These are phyloP conservation scores for Drosophila diplacantha DNA, from an alignment of 2,888 invertebrate species.

Conservation along the genomic window DNA sequence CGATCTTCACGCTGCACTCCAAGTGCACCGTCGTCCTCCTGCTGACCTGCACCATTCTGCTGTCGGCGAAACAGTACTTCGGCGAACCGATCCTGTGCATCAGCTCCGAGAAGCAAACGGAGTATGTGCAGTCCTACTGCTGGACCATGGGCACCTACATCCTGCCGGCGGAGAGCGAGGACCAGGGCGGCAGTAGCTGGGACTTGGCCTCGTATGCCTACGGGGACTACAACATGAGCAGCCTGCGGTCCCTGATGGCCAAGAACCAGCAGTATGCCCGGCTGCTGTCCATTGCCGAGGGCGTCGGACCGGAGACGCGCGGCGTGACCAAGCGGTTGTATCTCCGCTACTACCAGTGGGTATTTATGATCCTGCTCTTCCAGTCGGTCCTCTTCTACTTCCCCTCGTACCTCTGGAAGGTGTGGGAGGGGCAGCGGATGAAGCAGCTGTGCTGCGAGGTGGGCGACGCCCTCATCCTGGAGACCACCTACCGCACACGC, in stretches of 20 bases:
- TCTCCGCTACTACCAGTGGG: constrained; percentile 75
- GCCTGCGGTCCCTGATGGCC: constrained; percentile 35
- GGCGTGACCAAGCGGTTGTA: constrained; percentile 58
- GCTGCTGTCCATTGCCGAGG: constrained; percentile 60
- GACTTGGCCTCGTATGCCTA: not conserved
- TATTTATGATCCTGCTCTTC: constrained; percentile 71
- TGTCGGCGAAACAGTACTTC: constrained; percentile 89
- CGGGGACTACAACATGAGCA: constrained; percentile 46
- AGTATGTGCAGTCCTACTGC: constrained; percentile 85
- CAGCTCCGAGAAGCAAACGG: constrained; percentile 79
- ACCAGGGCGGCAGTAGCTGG: constrained; percentile 14
- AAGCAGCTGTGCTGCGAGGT: constrained; percentile 70
- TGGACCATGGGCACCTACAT: constrained; percentile 88
- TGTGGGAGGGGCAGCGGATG: constrained; percentile 78
- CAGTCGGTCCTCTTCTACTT: constrained; percentile 72
- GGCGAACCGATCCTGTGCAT: constrained; percentile 90
- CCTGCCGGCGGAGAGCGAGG: constrained; percentile 35
- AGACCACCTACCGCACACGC: constrained; percentile 50
- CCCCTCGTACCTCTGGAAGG: constrained; percentile 73
- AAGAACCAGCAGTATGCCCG: constrained; percentile 54
- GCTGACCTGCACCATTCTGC: constrained; percentile 84
- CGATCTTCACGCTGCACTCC: constrained; percentile 86
- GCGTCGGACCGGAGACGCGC: constrained; percentile 58
- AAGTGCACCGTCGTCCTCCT: constrained; percentile 84
- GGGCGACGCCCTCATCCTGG: constrained; percentile 56